A percentile compares a stretch with the other conserved stretches of the same genome.
phyloP scores from a whole-genome alignment of 1,140 invertebrate species.

The Drosophila sturtevanti region DNA sequence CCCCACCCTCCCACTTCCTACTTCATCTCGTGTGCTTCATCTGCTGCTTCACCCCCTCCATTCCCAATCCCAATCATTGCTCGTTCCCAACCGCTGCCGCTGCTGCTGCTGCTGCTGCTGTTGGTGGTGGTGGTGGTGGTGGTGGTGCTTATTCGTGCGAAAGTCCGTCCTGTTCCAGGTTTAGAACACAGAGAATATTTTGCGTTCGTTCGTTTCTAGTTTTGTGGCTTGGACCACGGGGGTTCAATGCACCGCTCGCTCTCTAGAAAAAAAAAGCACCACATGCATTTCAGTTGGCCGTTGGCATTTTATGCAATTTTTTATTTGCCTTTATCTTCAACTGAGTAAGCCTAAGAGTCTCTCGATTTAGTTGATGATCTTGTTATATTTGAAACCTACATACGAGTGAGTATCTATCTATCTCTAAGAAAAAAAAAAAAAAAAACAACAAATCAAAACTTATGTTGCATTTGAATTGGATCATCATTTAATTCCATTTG shows the following conservation, averaged over 20 bases:
- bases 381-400: not conserved
- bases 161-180: constrained; percentile 63
- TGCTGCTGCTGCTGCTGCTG: constrained; percentile 20
- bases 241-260: constrained; percentile 71
- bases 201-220: constrained; percentile 63
- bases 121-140: constrained; percentile 20
- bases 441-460: no score
- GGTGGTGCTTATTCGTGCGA: constrained; percentile 68
- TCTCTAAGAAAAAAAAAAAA: no score
- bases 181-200: constrained; percentile 45
- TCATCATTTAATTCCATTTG: no score
- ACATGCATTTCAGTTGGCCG: constrained; percentile 64
- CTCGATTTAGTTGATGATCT: constrained; percentile 10
- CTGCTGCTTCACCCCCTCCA: not conserved
- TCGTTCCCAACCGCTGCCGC: constrained; percentile 16
- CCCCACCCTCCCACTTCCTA: not conserved
- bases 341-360: constrained; percentile 26
- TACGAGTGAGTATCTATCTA: no score
- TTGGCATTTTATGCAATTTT: constrained; percentile 77
- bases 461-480: no score
- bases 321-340: constrained; percentile 75
- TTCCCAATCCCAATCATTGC: not conserved
- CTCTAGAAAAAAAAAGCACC: constrained; percentile 31
- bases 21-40: not conserved
- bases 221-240: constrained; percentile 69